Percentiles rank a stretch among this genome's conserved stretches.
Evolutionary conservation across 2,888 invertebrate species (phyloP).

Genomic region (Magallana nippona): DNA sequence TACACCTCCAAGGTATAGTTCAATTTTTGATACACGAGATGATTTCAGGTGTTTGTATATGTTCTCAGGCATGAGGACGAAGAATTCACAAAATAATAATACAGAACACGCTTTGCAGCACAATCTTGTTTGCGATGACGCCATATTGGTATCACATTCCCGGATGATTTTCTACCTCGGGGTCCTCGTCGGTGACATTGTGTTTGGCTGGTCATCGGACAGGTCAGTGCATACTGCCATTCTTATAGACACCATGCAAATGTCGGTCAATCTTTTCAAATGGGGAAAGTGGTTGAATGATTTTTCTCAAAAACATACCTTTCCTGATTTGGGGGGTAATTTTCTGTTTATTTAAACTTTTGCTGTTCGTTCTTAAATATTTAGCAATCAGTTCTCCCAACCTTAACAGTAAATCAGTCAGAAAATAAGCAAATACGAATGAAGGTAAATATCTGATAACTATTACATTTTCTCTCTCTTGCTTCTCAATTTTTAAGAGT

Average conservation of each 20-base stretch:
- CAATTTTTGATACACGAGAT: not conserved
- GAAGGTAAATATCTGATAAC: no score
- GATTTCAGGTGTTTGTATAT: not conserved
- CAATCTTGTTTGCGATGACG: slow-evolving; percentile 12
- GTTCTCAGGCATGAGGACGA: not conserved
- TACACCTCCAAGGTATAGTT: slow-evolving; percentile 1
- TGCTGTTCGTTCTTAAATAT: no score
- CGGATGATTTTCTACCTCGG: slow-evolving; percentile 36
- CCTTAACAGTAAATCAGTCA: no score
- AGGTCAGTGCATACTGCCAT: not conserved
- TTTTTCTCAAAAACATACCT: no score
- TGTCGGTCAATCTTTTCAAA: no score
- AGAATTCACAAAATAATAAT: no score
- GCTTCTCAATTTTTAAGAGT: not conserved
- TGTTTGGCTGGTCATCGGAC: slow-evolving; percentile 30
- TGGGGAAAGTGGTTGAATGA: no score
- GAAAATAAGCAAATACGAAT: no score
- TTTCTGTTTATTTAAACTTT: no score
- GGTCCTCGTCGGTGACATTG: slow-evolving; percentile 20
- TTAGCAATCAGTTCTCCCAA: no score
- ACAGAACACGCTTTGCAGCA: not conserved
- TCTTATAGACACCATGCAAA: not conserved
- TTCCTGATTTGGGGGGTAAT: no score
- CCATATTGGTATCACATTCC: slow-evolving; percentile 27
- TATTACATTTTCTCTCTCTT: no score